Evolutionary conservation across 2,888 invertebrate species (phyloP), one percentile per base, ranked within the genome.

Genomic region (Argyra leucocephala): DNA sequence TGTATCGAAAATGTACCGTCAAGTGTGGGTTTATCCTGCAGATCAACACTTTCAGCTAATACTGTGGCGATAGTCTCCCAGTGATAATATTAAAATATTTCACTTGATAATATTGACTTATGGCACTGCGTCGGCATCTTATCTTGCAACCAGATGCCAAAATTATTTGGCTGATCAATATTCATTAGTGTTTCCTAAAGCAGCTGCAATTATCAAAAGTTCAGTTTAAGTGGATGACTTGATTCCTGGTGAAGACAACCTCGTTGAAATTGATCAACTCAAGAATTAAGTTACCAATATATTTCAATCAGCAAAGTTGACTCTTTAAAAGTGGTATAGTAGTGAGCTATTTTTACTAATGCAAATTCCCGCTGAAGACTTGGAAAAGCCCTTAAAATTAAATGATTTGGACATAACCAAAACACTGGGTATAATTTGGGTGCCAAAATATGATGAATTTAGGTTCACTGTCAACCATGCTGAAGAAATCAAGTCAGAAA

Each of bases 61-160:
- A 5, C 9, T 65, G 22, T 65, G 65, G 62, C 21, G 62, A 15
- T 24, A 23, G 36, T 12, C 61, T 22, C 7, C 31, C 7, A 23
- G 9, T 7, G 22, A 64, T 71, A 72, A 24, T 72, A 73, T 58
- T 75, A 76, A 15, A 75, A 77, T 62, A 70, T 80, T 66, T 80
- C 80, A 71, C 76, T 75, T 18, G 18, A 60, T 22, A 60, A 64
- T 60, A 18, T 58, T 64, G 7, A 37, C 64, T n/a, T 64, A 59
- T 57, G 64, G 64, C 15, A 64, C 64, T 12, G 58, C 59, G n/a
- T 36, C 64, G 7, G 64, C 64, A n/a, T 22, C 61, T 23, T 64
- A 57, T 37, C 18, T 61, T 12, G 37, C 64, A 26, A 61, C 61
- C 3, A 9, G 61, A 18, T 61, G 26, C 24, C 21, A 24, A 18